Evolutionary conservation across 2,797 vertebrate genomes (phyloP).

Genomic region (Agapornis canus): DNA sequence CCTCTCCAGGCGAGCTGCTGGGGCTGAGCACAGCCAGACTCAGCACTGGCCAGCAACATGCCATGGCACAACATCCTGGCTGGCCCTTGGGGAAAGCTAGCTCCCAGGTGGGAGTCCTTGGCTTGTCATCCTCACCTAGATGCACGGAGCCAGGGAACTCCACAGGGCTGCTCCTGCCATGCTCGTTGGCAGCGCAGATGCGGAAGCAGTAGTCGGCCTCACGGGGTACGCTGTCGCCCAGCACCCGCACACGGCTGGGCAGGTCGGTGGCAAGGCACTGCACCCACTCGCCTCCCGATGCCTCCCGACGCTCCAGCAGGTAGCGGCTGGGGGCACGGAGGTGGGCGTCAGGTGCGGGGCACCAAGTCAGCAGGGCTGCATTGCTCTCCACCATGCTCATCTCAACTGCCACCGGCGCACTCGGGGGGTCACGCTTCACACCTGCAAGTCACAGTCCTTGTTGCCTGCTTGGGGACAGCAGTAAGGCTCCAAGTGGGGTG

Average conservation of each 20-base stretch:
- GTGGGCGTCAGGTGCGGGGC: slow-evolving; percentile 83
- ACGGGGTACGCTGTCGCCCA: slow-evolving; percentile 88
- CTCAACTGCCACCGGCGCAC: slow-evolving; percentile 85
- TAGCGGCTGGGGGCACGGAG: slow-evolving; percentile 86
- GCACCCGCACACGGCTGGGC: slow-evolving; percentile 88
- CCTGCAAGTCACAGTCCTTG: slow-evolving; percentile 72
- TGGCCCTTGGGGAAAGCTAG: neutral
- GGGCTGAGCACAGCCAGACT: slow-evolving; percentile 77
- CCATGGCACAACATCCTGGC: neutral
- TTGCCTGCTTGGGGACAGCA: neutral
- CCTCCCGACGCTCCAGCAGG: slow-evolving; percentile 90
- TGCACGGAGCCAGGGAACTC: slow-evolving; percentile 90
- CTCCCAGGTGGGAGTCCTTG: neutral
- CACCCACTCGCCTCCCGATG: slow-evolving; percentile 86
- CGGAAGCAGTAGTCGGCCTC: slow-evolving; percentile 94
- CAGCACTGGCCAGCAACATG: neutral
- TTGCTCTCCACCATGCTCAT: slow-evolving; percentile 90
- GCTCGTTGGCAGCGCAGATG: slow-evolving; percentile 88
- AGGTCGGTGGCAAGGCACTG: slow-evolving; percentile 92
- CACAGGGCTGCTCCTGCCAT: slow-evolving; percentile 89
- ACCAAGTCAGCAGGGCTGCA: slow-evolving; percentile 89
- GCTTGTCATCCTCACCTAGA: slow-evolving; percentile 80
- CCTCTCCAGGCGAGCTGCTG: slow-evolving; percentile 87
- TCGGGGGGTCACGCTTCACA: slow-evolving; percentile 87
- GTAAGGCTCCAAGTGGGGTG: accelerated